Conservation (phyloP, 1,140 invertebrate species). For the Vanessa tameamea region DNA sequence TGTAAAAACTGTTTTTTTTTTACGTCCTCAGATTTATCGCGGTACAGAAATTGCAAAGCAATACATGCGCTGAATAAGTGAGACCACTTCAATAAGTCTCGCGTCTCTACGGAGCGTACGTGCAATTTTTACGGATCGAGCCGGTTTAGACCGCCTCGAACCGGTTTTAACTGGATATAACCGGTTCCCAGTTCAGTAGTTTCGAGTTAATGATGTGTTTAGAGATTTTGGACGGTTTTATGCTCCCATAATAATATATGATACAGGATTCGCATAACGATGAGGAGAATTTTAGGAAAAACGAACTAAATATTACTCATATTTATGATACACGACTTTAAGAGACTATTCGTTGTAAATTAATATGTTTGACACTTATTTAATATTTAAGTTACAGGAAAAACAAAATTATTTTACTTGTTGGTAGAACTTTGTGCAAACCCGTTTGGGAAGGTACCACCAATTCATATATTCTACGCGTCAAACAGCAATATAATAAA, state of each 20-base stretch:
- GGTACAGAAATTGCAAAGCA: conserved; percentile 9
- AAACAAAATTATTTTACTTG: too few relatives aligned
- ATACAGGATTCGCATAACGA: background rate
- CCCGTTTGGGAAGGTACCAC: too few relatives aligned
- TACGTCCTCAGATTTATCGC: background rate
- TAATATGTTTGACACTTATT: too few relatives aligned
- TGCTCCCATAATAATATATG: conserved; percentile 1
- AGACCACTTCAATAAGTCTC: conserved; percentile 29
- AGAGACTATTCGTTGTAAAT: too few relatives aligned
- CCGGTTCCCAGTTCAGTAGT: conserved; percentile 20
- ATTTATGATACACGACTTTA: too few relatives aligned
- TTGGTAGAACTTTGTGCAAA: too few relatives aligned
- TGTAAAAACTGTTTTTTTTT: background rate
- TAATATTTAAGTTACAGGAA: too few relatives aligned
- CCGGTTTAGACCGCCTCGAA: conserved; percentile 11
- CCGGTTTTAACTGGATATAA: conserved; percentile 22
- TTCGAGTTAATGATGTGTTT: conserved; percentile 29
- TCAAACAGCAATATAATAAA: too few relatives aligned
- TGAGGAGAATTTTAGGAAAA: background rate
- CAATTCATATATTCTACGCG: too few relatives aligned
- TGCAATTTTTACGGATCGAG: conserved; percentile 33
- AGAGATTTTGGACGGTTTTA: conserved; percentile 22
- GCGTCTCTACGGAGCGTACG: conserved; percentile 22
- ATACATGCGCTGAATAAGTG: conserved; percentile 15
- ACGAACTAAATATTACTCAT: too few relatives aligned